Base-by-base conservation (phyloP, 1,140 invertebrate genomes). In the Drosophila kikkawai region DNA sequence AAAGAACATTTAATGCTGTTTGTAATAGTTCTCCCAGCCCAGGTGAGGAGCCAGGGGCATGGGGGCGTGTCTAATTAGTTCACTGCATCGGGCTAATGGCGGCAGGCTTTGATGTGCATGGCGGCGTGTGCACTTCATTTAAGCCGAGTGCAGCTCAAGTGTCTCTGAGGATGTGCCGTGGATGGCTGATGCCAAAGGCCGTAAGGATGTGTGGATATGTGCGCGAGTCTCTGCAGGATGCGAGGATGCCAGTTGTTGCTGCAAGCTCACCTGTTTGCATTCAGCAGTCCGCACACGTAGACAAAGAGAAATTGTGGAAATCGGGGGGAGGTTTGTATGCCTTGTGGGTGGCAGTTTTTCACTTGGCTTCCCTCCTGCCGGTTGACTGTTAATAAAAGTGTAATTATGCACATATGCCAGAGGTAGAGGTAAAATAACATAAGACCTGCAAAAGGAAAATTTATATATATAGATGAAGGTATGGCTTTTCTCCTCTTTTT, bases 51-150 rank as follows among this genome's bases (percentile, higher is more conserved):
- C 71, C 67, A 45, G 69, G 66, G 71, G 80, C 67, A 63, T 66
- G 74, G 71, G 71, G 80, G 80, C 85, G 84, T 88, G 73, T 74
- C 84, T 88, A 88, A 88, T 88, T 88, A 88, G 85, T 66, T 80
- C 73, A 75, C 73, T 71, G 45, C 63, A 60, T 41, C 47, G 51
- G 59, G 64, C 65, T 80, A 70, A 73, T 73, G 79, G 53, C 84
- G 80, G 84, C 70, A 19, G 42, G 48, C 84, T 88, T 88, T 88
- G 84, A 88, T 88, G 84, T 88, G 81, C 85, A 90, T 69, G 78
- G 56, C 80, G 78, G 80, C 84, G 85, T 88, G 70, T 88, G 84
- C 84, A 88, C 84, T 88, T 88, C 84, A 88, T 88, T 88, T 88
- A 88, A 87, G 85, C 68, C 80, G 85, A 88, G 84, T 90, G 84